Conservation (phyloP, 2,888 invertebrate genomes). For the Polietes domitor region DNA sequence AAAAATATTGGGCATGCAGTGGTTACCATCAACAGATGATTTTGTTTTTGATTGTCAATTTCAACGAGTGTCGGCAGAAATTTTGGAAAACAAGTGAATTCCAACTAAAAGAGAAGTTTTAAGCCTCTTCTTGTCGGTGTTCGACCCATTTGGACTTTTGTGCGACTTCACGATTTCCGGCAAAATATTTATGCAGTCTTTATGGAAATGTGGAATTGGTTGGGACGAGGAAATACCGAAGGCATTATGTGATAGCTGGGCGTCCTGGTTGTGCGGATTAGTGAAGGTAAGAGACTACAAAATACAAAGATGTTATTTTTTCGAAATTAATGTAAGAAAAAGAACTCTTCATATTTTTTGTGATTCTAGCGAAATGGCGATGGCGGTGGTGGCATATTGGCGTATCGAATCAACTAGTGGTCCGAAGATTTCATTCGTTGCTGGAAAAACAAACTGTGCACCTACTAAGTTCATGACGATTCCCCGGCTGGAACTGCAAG, state of each 20-base stretch:
- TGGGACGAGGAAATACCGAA: conserved; percentile 59
- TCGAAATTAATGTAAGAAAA: neutral
- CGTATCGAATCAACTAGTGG: neutral
- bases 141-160: neutral
- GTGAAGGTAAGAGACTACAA: conserved; percentile 35
- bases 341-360: conserved; percentile 28
- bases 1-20: conserved; percentile 45
- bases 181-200: neutral
- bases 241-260: conserved; percentile 34
- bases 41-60: conserved; percentile 42
- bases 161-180: neutral
- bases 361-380: conserved; percentile 42
- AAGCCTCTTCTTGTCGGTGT: neutral
- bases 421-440: conserved; percentile 4
- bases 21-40: neutral
- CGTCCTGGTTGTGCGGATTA: conserved; percentile 34
- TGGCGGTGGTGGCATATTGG: conserved; percentile 34
- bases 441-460: conserved; percentile 35
- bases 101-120: conserved; percentile 68
- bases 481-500: conserved; percentile 52
- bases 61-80: conserved; percentile 21
- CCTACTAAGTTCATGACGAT: conserved; percentile 32
- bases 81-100: conserved; percentile 31
- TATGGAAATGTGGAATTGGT: neutral
- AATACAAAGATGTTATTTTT: conserved; percentile 43